Conservation (phyloP, 1,140 invertebrate genomes). For the Zaprionus kolodkinae region DNA sequence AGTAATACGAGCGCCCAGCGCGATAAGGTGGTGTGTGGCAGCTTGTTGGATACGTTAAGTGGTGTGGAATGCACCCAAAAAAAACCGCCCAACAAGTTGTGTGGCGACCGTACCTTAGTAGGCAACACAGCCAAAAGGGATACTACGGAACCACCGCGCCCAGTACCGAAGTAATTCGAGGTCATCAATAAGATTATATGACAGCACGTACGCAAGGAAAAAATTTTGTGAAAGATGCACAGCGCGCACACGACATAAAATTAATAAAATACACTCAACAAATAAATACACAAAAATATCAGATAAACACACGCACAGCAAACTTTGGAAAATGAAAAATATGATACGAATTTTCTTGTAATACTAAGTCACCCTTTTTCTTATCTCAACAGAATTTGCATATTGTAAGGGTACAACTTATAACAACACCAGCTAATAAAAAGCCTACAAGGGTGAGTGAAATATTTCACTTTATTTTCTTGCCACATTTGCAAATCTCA, state of each 20-base stretch:
- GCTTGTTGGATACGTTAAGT: slow-evolving; percentile 7
- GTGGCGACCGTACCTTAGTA: slow-evolving; percentile 25
- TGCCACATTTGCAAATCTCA: background rate
- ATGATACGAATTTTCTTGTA: too few relatives aligned
- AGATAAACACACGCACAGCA: background rate
- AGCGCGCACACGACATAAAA: too few relatives aligned
- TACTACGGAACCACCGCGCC: slow-evolving; percentile 8
- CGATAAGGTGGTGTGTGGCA: slow-evolving; percentile 12
- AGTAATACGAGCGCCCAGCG: background rate
- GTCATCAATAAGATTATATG: background rate
- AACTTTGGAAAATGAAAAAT: background rate
- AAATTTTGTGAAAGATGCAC: too few relatives aligned
- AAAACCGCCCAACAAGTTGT: slow-evolving; percentile 14
- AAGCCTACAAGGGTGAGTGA: background rate
- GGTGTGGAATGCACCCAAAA: background rate
- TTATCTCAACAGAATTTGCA: background rate
- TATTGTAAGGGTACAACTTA: background rate
- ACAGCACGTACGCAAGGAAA: background rate
- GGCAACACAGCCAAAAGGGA: background rate
- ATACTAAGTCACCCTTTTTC: background rate
- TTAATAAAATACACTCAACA: too few relatives aligned
- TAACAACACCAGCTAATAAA: background rate
- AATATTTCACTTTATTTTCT: background rate
- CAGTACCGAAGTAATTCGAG: slow-evolving; percentile 1
- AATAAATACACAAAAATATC: background rate